These are phyloP conservation scores for Neodiprion pinetum DNA, from an alignment of 1,140 invertebrate species.

Conservation along the genomic window DNA sequence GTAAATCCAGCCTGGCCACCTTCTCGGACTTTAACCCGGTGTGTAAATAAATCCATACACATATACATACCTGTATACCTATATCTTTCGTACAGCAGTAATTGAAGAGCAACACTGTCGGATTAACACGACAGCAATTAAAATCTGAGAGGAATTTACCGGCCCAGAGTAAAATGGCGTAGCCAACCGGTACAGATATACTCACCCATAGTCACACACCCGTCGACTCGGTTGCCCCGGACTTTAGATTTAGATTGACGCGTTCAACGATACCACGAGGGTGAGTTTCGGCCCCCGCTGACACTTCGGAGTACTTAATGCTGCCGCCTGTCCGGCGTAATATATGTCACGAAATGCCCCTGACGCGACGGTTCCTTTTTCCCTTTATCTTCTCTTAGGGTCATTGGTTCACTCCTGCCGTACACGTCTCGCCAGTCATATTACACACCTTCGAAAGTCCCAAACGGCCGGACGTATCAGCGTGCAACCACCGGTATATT, in stretches of 20 bases:
- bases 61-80: too few species aligned
- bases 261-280: not conserved
- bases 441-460: too few species aligned
- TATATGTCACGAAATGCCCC: slow-evolving; percentile 1
- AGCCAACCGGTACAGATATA: not conserved
- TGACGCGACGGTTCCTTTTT: not conserved
- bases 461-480: too few species aligned
- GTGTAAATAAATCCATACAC: not conserved
- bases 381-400: too few species aligned
- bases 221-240: not conserved
- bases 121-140: not conserved
- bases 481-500: too few species aligned
- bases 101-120: not conserved
- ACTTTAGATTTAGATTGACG: slow-evolving; percentile 2
- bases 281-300: not conserved
- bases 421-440: too few species aligned
- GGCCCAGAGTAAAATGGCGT: not conserved
- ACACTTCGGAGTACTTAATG: too few species aligned
- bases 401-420: too few species aligned
- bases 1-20: not conserved
- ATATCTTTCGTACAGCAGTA: not conserved
- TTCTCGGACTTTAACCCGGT: not conserved
- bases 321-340: not conserved
- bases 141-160: not conserved
- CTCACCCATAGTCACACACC: too few species aligned